Base-by-base conservation (phyloP, 2,888 invertebrate species). In the Dione vanillae region DNA sequence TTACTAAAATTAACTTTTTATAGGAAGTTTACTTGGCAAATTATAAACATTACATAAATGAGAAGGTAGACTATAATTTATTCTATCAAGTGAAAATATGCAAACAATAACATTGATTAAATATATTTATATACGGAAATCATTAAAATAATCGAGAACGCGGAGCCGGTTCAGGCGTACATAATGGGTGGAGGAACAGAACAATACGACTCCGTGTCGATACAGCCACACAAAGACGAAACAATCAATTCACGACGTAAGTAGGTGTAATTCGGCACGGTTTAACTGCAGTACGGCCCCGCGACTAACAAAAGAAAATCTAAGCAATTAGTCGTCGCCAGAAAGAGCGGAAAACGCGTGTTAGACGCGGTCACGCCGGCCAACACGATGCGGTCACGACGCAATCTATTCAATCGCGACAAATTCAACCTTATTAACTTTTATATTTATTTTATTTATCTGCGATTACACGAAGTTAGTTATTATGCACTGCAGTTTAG, bases 241-340 rank as follows among this genome's bases (percentile, higher is more conserved):
- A 92, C 92, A 92, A 92, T 93, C 92, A 92, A 93, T 93, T 92
- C 89, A 89, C 85, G 82, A 85, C 86, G 90, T 92, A 92, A 93
- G 92, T 93, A 93, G 91, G 92, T 89, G 91, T 82, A 85, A 93
- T 92, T 92, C 88, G 92, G 83, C 85, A 89, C 90, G 92, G 91
- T 86, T 88, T 82, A 84, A 83, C 86, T 85, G 81, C 88, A 87
- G 83, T 86, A 86, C 86, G 87, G 89, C 90, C 87, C 90, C 92
- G 91, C 89, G 90, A 92, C 92, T 90, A 92, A 92, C 92, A 91
- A 92, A 92, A 92, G 92, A 90, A 93, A 92, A 92, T 92, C 91
- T 91, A 91, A 92, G 92, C 92, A 93, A 93, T 93, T 93, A 93
- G 92, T 92, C 92, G 92, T 88, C 92, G 91, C 88, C 90, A 88